Conservation (phyloP, 2,888 invertebrate genomes). For the Geophilus truncorum region DNA sequence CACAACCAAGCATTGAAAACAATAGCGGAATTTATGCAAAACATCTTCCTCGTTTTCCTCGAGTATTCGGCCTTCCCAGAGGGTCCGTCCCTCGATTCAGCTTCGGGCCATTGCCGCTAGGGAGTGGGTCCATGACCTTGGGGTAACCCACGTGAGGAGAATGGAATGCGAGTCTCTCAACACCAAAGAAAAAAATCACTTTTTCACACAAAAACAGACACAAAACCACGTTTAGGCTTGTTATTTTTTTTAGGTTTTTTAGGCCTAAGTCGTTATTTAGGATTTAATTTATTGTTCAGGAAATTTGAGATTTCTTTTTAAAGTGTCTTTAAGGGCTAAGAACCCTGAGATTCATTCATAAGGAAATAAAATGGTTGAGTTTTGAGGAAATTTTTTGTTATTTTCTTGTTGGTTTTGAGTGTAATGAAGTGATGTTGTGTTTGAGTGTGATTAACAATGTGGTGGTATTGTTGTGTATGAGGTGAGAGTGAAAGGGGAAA, state of each 20-base stretch:
- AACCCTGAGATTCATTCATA: neutral
- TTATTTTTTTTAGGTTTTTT: neutral
- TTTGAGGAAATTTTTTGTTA: neutral
- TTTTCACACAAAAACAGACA: neutral
- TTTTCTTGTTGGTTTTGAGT: neutral
- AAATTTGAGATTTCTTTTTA: neutral
- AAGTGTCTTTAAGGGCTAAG: neutral
- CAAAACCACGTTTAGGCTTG: too few species aligned
- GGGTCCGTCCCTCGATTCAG: neutral
- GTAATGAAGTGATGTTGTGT: neutral
- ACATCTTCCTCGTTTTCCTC: neutral
- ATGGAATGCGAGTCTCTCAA: neutral
- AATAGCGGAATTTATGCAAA: neutral
- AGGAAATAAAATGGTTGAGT: neutral
- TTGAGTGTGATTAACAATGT: neutral
- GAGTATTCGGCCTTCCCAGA: neutral
- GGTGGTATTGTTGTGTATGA: too few species aligned
- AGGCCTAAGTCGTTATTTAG: neutral
- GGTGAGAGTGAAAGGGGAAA: neutral
- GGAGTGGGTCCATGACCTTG: constrained; percentile 20
- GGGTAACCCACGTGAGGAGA: neutral
- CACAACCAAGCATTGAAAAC: neutral
- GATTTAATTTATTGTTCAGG: neutral
- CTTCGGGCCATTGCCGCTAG: constrained; percentile 2
- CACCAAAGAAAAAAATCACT: neutral